These are phyloP conservation scores for Miltochrista miniata DNA, from an alignment of 2,888 invertebrate species.

Conservation along the genomic window DNA sequence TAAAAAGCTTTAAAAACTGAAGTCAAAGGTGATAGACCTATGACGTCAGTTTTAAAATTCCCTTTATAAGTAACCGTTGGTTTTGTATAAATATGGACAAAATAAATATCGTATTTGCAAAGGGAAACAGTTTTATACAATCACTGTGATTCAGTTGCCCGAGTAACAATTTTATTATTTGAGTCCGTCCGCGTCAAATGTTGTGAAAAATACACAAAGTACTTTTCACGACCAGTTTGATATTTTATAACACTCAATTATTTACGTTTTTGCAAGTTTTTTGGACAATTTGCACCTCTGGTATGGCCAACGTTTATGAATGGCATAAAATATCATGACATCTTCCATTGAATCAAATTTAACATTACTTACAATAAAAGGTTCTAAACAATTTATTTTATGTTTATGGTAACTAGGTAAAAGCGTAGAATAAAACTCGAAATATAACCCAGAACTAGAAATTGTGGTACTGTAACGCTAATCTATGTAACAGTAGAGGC, in stretches of 20 bases:
- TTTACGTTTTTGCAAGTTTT: conserved; percentile 3
- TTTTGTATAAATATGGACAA: background rate
- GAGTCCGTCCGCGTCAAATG: conserved; percentile 20
- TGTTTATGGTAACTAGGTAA: no score
- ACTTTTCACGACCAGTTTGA: conserved; percentile 16
- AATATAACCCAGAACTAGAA: no score
- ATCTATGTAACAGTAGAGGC: no score
- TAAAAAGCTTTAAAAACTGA: no score
- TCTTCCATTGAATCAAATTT: no score
- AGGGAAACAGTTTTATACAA: conserved; percentile 25
- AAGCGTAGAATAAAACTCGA: no score
- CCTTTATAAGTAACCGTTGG: background rate
- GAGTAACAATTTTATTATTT: conserved; percentile 11
- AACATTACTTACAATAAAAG: no score
- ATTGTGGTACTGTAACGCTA: no score
- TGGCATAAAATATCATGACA: no score
- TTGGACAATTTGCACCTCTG: conserved; percentile 7
- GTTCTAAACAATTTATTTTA: no score
- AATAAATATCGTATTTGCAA: conserved; percentile 10
- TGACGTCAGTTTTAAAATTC: background rate
- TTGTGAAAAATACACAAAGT: conserved; percentile 20
- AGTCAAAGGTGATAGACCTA: no score
- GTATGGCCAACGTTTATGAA: no score
- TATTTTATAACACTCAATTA: conserved; percentile 8
- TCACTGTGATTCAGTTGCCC: conserved; percentile 19